A percentile compares a stretch with the other conserved stretches of the same genome.
These are phyloP conservation scores for Caenorhabditis latens DNA, from an alignment of 1,140 invertebrate genomes.

Conservation along the genomic window DNA sequence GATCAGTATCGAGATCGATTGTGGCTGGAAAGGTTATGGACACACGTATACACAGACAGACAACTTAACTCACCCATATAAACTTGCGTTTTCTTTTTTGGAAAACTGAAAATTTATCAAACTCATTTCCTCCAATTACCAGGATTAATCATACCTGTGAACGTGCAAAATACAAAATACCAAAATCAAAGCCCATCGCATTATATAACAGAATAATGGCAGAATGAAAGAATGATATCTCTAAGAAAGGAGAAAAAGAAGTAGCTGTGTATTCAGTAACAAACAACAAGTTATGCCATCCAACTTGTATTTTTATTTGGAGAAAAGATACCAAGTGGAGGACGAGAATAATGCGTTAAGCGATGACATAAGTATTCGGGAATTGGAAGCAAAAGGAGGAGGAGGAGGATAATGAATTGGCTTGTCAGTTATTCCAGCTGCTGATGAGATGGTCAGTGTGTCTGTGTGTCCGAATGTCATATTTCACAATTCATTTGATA, in stretches of 20 bases:
- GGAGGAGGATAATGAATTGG: conserved; percentile 20
- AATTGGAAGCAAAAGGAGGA: background rate
- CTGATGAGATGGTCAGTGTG: no score
- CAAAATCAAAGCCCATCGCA: background rate
- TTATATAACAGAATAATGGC: background rate
- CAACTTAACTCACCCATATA: background rate
- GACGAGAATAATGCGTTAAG: conserved; percentile 23
- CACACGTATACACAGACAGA: background rate
- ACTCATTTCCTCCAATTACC: background rate
- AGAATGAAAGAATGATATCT: no score
- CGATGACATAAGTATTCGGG: conserved; percentile 28
- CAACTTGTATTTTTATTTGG: conserved; percentile 24
- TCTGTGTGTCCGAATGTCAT: no score
- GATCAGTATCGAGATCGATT: conserved; percentile 38
- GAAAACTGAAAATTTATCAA: background rate
- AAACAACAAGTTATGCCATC: conserved; percentile 38
- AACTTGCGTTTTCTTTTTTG: conserved; percentile 9
- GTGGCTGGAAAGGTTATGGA: background rate
- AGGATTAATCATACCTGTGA: background rate
- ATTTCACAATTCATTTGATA: no score
- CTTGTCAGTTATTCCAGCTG: background rate
- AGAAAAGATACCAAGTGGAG: background rate
- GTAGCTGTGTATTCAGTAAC: background rate
- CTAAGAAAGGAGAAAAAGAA: no score
- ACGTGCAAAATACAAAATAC: background rate